Base-by-base conservation (phyloP, 2,113 vertebrate species). In the Aptenodytes patagonicus region DNA sequence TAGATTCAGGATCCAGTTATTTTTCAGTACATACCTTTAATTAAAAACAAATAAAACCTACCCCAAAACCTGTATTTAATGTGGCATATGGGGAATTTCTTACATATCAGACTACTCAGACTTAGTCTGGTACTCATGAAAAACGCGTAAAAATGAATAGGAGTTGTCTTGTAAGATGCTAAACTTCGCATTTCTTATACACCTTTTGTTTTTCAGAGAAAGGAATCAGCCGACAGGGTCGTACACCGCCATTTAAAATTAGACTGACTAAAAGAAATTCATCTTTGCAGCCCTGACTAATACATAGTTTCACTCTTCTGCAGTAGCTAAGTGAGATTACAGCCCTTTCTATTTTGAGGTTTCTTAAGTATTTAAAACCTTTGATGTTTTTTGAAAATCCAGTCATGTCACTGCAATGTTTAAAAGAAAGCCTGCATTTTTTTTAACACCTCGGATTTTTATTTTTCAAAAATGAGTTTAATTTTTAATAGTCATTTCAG, bases 301-400 rank as follows among this genome's bases (percentile, higher is more conserved):
- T 92, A 92, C 60, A 76, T 95, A 95, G 93, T 96, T 97, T 97
- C 85, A 83, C 65, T 97, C 87, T 96, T 95, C 83, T 92, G 83
- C 94, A 93, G 91, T 93, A 96, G 93, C 91, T 94, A 79, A 95
- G 85, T 95, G 94, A 96, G 94, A 97, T 97, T 97, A 95, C 70
- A 96, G 95, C 87, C 83, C 46, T 79, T 97, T 93, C 95, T 96
- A 93, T 96, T 97, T 95, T 96, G 73, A 94, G 96, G 47, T 85
- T 96, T 94, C 91, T 95, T 95, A 96, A 97, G 92, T 95, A 88
- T 94, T 96, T 97, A 93, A 97, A 96, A 84, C 83, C 96, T 96
- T 97, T 96, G 95, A 96, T 97, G 89, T 96, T 90, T 94, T 90
- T 93, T 85, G 38, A 83, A 95, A 97, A 87, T 81, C 58, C 73